Evolutionary conservation across 2,797 vertebrate genomes (phyloP), one percentile per base, ranked within the genome.

Genomic region (Anguilla obscura): DNA sequence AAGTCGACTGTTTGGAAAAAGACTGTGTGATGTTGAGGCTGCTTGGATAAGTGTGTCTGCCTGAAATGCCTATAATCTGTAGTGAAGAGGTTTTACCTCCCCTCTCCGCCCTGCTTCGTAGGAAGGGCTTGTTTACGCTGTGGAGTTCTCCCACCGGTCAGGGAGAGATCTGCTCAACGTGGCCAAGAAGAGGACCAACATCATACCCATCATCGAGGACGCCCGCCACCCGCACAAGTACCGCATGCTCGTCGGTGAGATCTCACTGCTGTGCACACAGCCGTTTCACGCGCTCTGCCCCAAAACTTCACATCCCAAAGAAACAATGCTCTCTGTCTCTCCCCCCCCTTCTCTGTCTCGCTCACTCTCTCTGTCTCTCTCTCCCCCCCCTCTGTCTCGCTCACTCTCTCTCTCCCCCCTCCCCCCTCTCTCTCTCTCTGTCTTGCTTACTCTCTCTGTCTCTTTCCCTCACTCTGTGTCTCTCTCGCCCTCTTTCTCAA

Each of bases 171-270:
- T 99, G 83, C 96, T 99, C 82, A 98, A 98, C 0, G 97, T 99
- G 87, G 98, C 98, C 14, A 99, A 99, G 93, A 98, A 98, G 90
- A 95, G 98, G 56, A 98, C 98, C 63, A 99, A 99, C 91, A 98
- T 99, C 83, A 98, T 98, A 90, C 98, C 98, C 0, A 98, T 99
- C 87, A 98, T 99, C 0, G 98, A 99, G 90, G 98, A 98, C 0
- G 98, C 98, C 0, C 95, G 98, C 0, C 98, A 98, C 91, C 98
- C 98, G 0, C 98, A 98, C 95, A 99, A 98, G 86, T 98, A 99
- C 92, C 96, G 97, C 89, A 99, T 98, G 98, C 94, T 99, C 3
- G 95, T 99, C 0, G 98, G 98, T 98, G 93, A 90, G 96, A 92
- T 76, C 40, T 5, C 40, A 45, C 40, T 1, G 16, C 3, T 8